phyloP scores from a whole-genome alignment of 2,888 invertebrate genomes.

The Eudemis profundana region DNA sequence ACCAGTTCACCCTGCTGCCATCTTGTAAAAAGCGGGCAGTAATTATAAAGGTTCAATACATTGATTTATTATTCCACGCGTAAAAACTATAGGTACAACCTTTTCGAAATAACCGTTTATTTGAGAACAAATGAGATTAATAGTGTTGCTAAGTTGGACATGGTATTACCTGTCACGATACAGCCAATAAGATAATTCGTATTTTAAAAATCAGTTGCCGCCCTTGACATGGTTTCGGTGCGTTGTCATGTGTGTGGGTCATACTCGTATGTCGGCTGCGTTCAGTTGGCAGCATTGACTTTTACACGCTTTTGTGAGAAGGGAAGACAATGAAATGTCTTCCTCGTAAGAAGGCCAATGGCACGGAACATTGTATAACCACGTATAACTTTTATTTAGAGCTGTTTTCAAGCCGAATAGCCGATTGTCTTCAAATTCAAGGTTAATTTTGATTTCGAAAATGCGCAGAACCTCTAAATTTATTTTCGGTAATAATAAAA shows the following conservation, averaged over 20 bases:
- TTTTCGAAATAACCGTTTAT: constrained; percentile 45
- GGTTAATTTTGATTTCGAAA: constrained; percentile 5
- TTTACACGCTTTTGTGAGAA: constrained; percentile 39
- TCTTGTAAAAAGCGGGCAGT: constrained; percentile 49
- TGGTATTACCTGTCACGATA: constrained; percentile 34
- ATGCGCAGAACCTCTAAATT: no score
- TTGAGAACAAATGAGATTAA: constrained; percentile 34
- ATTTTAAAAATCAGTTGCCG: constrained; percentile 76
- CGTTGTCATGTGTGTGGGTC: constrained; percentile 62
- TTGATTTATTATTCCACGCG: constrained; percentile 51
- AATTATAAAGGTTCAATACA: constrained; percentile 50
- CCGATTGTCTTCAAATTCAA: constrained; percentile 1
- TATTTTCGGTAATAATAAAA: no score
- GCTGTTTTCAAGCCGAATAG: constrained; percentile 7
- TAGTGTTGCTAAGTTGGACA: constrained; percentile 28
- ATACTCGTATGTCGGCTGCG: constrained; percentile 47
- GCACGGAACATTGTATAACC: constrained; percentile 27
- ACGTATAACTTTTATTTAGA: not conserved
- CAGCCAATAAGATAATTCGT: constrained; percentile 59
- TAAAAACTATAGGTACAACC: constrained; percentile 46
- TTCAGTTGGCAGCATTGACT: constrained; percentile 49
- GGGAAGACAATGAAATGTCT: constrained; percentile 33
- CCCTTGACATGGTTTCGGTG: constrained; percentile 74
- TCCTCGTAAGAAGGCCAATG: constrained; percentile 28
- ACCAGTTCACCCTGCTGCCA: constrained; percentile 54